A percentile compares a stretch with the other conserved stretches of the same genome.
These are phyloP conservation scores for Hystrix cristata DNA, from an alignment of 2,113 vertebrate species.

Conservation along the genomic window DNA sequence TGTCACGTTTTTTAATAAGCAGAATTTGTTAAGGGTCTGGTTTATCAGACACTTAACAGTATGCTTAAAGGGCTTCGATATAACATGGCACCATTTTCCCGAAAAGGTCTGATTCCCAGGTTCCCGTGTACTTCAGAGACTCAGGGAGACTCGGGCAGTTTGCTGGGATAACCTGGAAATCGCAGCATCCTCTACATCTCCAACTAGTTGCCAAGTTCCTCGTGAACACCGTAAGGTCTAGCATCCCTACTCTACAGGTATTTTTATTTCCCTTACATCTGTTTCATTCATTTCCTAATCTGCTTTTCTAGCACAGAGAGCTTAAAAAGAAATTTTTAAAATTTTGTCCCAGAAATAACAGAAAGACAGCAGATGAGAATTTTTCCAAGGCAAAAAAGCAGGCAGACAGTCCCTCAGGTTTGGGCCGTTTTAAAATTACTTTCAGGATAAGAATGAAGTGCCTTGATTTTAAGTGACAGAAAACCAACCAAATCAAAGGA, in stretches of 20 bases:
- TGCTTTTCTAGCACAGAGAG: neutral
- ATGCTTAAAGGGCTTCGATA: neutral
- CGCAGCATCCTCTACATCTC: neutral
- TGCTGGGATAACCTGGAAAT: neutral
- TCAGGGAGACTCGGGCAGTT: neutral
- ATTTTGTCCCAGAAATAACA: neutral
- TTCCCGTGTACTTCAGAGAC: neutral
- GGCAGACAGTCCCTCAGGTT: neutral
- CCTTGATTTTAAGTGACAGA: constrained; percentile 49
- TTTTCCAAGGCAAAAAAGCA: neutral
- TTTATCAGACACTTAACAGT: neutral
- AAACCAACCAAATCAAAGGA: neutral
- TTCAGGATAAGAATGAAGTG: neutral
- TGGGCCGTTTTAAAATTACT: neutral
- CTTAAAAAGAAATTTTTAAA: neutral
- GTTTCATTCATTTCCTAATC: neutral
- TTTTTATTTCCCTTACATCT: neutral
- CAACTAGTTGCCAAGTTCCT: neutral
- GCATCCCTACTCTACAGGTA: neutral
- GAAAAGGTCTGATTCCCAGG: neutral
- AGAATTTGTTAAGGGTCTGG: neutral
- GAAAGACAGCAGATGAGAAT: neutral
- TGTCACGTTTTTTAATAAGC: neutral
- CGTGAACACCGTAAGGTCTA: neutral
- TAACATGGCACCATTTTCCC: neutral